Evolutionary conservation across 1,140 invertebrate genomes (phyloP).

Genomic region (Neodiprion fabricii): DNA sequence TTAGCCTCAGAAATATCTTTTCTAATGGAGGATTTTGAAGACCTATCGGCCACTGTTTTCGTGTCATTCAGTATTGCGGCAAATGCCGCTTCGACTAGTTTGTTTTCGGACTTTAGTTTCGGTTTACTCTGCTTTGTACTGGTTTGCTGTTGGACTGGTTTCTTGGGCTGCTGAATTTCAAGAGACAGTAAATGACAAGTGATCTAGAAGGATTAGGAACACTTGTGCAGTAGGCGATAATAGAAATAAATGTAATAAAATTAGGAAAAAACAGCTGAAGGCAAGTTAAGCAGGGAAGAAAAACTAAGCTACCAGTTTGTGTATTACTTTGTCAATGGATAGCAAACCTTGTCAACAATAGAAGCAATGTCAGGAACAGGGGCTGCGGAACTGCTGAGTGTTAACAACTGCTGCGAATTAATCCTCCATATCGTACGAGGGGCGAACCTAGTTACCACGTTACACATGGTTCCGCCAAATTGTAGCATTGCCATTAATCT

Average conservation of each 20-base stretch:
- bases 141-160: too few species aligned
- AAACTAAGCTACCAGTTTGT: too few species aligned
- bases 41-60: conserved; percentile 50
- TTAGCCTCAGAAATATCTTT: conserved; percentile 65
- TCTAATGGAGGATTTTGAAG: conserved; percentile 51
- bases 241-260: too few species aligned
- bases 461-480: conserved; percentile 30
- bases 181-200: too few species aligned
- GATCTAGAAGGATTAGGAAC: too few species aligned
- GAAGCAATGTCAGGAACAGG: not conserved
- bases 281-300: too few species aligned
- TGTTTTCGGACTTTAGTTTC: not conserved
- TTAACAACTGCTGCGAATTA: conserved; percentile 29
- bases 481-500: conserved; percentile 39
- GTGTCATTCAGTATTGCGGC: conserved; percentile 3
- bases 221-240: too few species aligned
- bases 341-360: not conserved
- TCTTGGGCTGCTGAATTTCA: too few species aligned
- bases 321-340: not conserved
- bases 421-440: conserved; percentile 29
- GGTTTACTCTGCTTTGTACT: not conserved
- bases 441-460: conserved; percentile 23
- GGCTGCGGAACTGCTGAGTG: conserved; percentile 24
- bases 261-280: too few species aligned
- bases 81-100: conserved; percentile 18